A percentile compares a stretch with the other conserved stretches of the same genome.
Evolutionary conservation across 2,113 vertebrate species (phyloP).

Genomic region (Ailuropoda melanoleuca): DNA sequence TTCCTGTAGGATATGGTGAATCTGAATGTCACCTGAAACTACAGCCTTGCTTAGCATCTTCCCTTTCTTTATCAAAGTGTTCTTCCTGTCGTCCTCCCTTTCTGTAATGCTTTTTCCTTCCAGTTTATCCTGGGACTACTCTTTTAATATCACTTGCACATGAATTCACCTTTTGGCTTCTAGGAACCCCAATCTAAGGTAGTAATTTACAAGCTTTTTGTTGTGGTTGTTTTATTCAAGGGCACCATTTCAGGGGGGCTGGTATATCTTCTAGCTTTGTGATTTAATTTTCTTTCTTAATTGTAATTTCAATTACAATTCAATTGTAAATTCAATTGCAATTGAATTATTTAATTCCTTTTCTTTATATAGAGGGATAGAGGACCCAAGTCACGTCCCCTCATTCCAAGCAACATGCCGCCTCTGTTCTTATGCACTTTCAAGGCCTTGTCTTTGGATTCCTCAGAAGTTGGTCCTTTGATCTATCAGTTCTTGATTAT

Average conservation of each 20-base stretch:
- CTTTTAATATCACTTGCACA: neutral
- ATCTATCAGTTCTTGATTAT: neutral
- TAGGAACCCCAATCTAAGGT: neutral
- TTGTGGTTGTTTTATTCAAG: neutral
- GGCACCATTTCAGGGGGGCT: neutral
- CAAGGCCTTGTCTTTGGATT: neutral
- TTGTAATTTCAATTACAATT: neutral
- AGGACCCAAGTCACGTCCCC: neutral
- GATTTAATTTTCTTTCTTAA: neutral
- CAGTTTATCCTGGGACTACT: neutral
- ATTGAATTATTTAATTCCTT: neutral
- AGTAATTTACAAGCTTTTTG: neutral
- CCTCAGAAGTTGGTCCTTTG: neutral
- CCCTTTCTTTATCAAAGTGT: neutral
- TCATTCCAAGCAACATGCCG: neutral
- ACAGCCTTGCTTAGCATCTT: neutral
- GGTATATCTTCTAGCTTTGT: neutral
- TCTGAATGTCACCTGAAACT: neutral
- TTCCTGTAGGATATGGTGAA: neutral
- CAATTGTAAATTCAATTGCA: no score
- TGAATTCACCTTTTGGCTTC: neutral
- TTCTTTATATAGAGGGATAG: neutral
- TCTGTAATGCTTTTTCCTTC: neutral
- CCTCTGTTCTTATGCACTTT: neutral
- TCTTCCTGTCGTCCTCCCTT: neutral